Percentiles rank a stretch among this genome's conserved stretches.
phyloP scores from a whole-genome alignment of 1,140 invertebrate species.

The Drusus annulatus region DNA sequence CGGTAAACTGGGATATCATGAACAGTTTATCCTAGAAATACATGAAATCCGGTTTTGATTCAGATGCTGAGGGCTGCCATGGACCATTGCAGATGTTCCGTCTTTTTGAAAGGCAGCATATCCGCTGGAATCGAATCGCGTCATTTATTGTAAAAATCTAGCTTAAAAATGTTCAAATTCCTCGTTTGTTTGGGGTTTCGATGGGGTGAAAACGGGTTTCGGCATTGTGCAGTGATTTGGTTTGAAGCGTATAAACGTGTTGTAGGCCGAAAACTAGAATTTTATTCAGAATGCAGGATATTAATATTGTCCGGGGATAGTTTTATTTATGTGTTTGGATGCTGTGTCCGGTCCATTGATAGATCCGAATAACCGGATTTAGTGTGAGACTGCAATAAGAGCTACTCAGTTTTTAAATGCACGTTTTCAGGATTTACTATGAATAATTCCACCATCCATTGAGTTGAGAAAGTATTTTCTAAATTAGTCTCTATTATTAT shows the following conservation, averaged over 20 bases:
- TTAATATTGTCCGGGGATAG: slow-evolving; percentile 25
- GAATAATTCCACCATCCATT: too few relatives aligned
- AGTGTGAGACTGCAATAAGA: too few relatives aligned
- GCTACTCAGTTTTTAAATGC: background rate
- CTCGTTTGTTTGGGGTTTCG: background rate
- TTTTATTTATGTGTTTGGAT: slow-evolving; percentile 42
- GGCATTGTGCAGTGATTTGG: background rate
- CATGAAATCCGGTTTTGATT: slow-evolving; percentile 27
- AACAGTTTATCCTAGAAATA: background rate
- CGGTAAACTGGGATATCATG: background rate
- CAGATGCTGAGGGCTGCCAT: background rate
- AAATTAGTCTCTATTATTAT: too few relatives aligned
- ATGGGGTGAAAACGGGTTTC: slow-evolving; percentile 51
- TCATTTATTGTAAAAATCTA: slow-evolving; percentile 50
- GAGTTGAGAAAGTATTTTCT: too few relatives aligned
- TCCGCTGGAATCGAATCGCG: slow-evolving; percentile 39
- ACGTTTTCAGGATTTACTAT: too few relatives aligned
- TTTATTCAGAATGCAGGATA: slow-evolving; percentile 15
- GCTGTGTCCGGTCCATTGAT: slow-evolving; percentile 55
- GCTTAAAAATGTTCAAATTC: slow-evolving; percentile 35
- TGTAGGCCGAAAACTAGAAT: slow-evolving; percentile 21
- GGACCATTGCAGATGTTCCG: slow-evolving; percentile 43
- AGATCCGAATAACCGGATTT: slow-evolving; percentile 45
- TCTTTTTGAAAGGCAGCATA: slow-evolving; percentile 34
- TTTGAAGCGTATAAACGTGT: slow-evolving; percentile 47